Conservation (phyloP, 2,888 invertebrate species). For the Meloe dianella region DNA sequence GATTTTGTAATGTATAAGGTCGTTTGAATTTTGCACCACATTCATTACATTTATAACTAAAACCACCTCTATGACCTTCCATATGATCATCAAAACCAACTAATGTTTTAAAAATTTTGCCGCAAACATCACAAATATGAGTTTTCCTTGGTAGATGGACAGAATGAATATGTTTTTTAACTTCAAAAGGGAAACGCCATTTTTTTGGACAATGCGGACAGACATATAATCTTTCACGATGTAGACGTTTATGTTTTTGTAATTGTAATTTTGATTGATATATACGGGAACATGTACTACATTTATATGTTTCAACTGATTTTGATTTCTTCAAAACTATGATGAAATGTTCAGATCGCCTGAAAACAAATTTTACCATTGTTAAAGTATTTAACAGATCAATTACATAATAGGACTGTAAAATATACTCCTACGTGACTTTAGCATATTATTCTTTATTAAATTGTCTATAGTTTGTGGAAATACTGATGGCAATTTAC, state of each 20-base stretch:
- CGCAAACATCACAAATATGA: constrained; percentile 29
- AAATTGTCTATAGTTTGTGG: too few relatives aligned
- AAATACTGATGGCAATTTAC: too few relatives aligned
- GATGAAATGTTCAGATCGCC: constrained; percentile 3
- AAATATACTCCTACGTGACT: neutral
- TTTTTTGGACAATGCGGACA: constrained; percentile 12
- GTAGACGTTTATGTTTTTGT: constrained; percentile 9
- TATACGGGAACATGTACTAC: neutral
- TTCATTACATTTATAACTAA: constrained; percentile 57
- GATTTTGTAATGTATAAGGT: constrained; percentile 36
- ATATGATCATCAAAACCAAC: constrained; percentile 17
- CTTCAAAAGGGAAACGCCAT: constrained; percentile 8
- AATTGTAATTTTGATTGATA: neutral
- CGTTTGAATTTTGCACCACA: constrained; percentile 62
- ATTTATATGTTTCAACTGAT: neutral
- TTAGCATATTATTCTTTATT: too few relatives aligned
- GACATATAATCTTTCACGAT: constrained; percentile 9
- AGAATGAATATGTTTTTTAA: constrained; percentile 5
- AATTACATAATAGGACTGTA: neutral
- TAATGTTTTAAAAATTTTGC: constrained; percentile 34
- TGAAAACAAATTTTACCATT: neutral
- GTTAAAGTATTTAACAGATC: neutral
- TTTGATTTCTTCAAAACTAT: neutral
- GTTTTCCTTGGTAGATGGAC: neutral
- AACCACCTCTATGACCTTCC: constrained; percentile 42